Base-by-base conservation (phyloP, 1,140 invertebrate genomes). In the Pseudomyrmex dendroicus region DNA sequence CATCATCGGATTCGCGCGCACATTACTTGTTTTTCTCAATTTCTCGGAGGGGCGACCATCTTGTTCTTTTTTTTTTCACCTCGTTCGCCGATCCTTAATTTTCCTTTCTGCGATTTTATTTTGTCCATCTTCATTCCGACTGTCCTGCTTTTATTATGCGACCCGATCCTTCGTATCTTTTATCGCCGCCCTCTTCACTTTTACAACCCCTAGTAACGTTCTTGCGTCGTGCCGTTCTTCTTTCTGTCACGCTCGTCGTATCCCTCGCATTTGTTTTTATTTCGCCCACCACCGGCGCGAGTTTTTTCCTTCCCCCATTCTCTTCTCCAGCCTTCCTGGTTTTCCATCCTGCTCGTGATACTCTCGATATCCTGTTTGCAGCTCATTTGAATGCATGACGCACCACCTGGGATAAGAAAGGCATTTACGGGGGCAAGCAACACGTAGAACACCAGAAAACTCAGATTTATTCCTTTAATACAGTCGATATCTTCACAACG, bases 321-420 rank as follows among this genome's bases (percentile, higher is more conserved):
- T 25, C 3, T 15, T 3, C 13, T 56, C 63, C 63, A 35, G 5
- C 35, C 35, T 35, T 5, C 35, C 5, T 35, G 35, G 17, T 74
- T 63, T 35, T 22, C 35, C 54, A 12, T 12, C 15, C n/a, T 12
- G 25, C 61, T 84, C 76, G 73, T 35, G 72, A 68, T 86, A 84
- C 86, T 78, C 85, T 77, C 89, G 89, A 90, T 90, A 89, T 86
- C 87, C 89, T 84, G 84, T 89, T 86, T 84, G 84, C 73, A 87
- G 84, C 84, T 90, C 89, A 90, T 90, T 90, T 88, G 84, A 89
- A 90, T 90, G 87, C 90, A 90, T 89, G 82, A 82, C 57, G 66
- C 73, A 84, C 67, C 82, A 83, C 74, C 44, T 70, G 85, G 84
- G 89, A 90, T 90, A 78, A 86, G 78, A 82, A 66, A 73, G 57